These are phyloP conservation scores for Campylomormyrus tamandua DNA, from an alignment of 2,113 vertebrate genomes.

Conservation along the genomic window DNA sequence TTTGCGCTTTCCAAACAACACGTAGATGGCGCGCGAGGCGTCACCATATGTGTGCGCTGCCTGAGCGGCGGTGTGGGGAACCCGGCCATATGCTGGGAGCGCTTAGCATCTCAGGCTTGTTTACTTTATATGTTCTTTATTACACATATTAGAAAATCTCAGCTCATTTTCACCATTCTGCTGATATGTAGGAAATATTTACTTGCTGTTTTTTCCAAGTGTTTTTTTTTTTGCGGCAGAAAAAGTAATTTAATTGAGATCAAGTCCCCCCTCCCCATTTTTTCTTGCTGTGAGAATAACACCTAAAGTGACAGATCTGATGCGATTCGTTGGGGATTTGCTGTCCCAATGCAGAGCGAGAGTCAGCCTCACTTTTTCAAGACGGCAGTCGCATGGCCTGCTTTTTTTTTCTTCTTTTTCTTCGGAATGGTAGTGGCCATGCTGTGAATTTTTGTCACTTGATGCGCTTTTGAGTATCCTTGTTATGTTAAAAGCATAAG, in stretches of 20 bases:
- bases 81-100: background rate
- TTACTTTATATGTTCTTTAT: background rate
- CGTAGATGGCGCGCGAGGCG: background rate
- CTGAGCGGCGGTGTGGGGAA: background rate
- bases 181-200: constrained; percentile 2
- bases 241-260: constrained; percentile 4
- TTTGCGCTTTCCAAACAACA: background rate
- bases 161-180: constrained; percentile 9
- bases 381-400: background rate
- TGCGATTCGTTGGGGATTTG: background rate
- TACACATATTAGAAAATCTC: constrained; percentile 6
- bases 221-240: background rate
- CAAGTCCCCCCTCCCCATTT: background rate
- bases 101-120: background rate
- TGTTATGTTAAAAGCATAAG: background rate
- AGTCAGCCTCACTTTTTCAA: background rate
- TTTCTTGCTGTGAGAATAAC: background rate
- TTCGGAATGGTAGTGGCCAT: background rate
- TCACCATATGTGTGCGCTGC: background rate
- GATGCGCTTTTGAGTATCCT: background rate
- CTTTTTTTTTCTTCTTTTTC: background rate
- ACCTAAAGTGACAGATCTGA: background rate
- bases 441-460: background rate
- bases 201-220: background rate
- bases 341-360: background rate